Base-by-base conservation (phyloP, 2,113 vertebrate species). In the Carassius gibelio region DNA sequence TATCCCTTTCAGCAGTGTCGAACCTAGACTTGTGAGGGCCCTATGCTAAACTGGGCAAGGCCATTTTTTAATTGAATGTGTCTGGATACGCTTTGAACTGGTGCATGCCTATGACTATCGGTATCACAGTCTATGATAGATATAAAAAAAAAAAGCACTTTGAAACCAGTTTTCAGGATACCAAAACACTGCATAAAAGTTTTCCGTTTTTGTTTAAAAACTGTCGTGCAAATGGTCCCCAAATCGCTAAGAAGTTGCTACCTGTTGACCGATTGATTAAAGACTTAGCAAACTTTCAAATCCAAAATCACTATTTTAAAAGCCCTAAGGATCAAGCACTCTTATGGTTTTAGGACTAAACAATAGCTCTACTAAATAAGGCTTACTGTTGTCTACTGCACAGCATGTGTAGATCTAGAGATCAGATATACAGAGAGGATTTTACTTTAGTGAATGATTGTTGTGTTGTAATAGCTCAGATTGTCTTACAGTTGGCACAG, bases 381-480 rank as follows among this genome's bases (percentile, higher is more conserved):
- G 57, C 57, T n/a, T n/a, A 57, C 17, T 57, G 55, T 26, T 64
- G 1, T 57, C 19, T 17, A 59, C 14, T 55, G 15, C 75, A 76
- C 50, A 10, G 6, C 5, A 36, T 26, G 42, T 23, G 42, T 15
- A 30, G 23, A 8, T 57, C 50, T 36, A 62, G 14, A 61, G 26
- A 55, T 79, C 55, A 62, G 76, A 38, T 38, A 23, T 42, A 62
- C 45, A 61, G 62, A 80, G 10, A 64, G 59, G 30, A 30, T 23
- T 79, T 62, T 62, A 42, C 36, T 64, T 80, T 64, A 45, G 77
- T 64, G 77, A 64, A 80, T 26, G 57, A 64, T 17, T 80, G 75
- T 76, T 55, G 17, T 19, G 45, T 76, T 76, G 75, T 76, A 76
- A 76, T 55, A 64, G 38, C 36, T 17, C 34, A 61, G 55, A 78